Percentiles rank a stretch among this genome's conserved stretches.
Conservation (phyloP, 2,797 vertebrate species). For the Pitangus sulphuratus region DNA sequence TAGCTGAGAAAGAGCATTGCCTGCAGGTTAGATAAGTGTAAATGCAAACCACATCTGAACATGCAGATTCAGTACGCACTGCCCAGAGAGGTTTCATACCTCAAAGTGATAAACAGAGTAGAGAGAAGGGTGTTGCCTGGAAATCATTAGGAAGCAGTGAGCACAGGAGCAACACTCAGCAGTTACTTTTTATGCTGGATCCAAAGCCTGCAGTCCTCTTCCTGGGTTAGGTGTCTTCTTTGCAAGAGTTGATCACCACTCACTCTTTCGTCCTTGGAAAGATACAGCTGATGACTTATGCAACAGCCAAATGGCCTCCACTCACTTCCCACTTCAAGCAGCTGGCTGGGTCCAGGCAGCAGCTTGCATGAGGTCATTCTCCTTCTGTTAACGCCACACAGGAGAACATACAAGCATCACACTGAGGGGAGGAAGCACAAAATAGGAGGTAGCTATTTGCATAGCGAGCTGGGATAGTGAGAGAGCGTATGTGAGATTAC, state of each 20-base stretch:
- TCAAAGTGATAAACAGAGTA: neutral
- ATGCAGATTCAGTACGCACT: neutral
- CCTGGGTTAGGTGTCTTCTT: neutral
- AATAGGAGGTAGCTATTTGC: neutral
- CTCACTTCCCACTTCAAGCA: neutral
- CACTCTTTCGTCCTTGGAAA: neutral
- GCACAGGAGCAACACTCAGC: neutral
- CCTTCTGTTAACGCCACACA: neutral
- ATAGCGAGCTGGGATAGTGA: neutral
- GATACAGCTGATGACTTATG: neutral
- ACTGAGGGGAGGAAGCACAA: neutral
- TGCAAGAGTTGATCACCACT: neutral
- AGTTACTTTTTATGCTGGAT: neutral
- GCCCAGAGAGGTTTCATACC: neutral
- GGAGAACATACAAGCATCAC: neutral
- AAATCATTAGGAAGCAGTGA: neutral
- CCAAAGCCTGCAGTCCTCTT: neutral
- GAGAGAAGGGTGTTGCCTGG: neutral
- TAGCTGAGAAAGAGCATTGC: neutral
- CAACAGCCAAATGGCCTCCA: neutral
- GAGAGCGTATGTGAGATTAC: neutral
- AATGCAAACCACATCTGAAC: neutral
- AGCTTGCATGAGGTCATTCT: neutral
- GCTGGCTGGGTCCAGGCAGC: neutral
- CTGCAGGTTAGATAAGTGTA: neutral